Evolutionary conservation across 1,140 invertebrate genomes (phyloP).

Genomic region (Leguminivora glycinivorella): DNA sequence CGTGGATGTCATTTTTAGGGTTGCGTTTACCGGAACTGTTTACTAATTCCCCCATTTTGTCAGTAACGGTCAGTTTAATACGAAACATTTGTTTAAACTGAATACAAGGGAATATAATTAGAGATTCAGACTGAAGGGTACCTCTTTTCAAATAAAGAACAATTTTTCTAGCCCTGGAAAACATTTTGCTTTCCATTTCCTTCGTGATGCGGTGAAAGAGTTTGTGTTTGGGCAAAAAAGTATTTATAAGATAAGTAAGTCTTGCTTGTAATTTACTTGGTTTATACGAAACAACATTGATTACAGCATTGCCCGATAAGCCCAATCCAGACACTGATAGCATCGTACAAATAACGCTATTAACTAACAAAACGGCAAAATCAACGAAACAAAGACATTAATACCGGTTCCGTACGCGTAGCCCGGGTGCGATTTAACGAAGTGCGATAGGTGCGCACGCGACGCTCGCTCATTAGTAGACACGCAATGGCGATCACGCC

Average conservation of each 20-base stretch:
- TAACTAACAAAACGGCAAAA: slow-evolving; percentile 37
- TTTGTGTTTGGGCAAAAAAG: background rate
- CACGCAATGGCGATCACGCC: slow-evolving; percentile 64
- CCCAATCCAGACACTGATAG: slow-evolving; percentile 20
- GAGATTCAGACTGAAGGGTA: no score
- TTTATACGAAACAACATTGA: background rate
- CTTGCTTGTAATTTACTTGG: background rate
- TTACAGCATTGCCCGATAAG: slow-evolving; percentile 15
- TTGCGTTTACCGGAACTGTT: slow-evolving; percentile 24
- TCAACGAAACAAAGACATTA: slow-evolving; percentile 58
- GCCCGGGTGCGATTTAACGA: slow-evolving; percentile 62
- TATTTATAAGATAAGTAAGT: background rate
- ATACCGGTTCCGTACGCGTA: slow-evolving; percentile 47
- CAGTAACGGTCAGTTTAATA: slow-evolving; percentile 14
- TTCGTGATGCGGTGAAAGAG: background rate
- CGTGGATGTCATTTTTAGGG: slow-evolving; percentile 51
- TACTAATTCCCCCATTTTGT: slow-evolving; percentile 20
- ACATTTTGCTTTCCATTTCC: background rate
- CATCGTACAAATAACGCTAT: slow-evolving; percentile 26
- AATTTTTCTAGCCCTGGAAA: background rate
- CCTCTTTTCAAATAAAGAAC: background rate
- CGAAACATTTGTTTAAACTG: background rate
- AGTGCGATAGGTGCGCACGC: slow-evolving; percentile 67
- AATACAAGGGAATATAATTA: slow-evolving; percentile 18
- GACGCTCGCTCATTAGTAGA: slow-evolving; percentile 68